Conservation (phyloP, 2,888 invertebrate genomes). For the Agrotis ipsilon region DNA sequence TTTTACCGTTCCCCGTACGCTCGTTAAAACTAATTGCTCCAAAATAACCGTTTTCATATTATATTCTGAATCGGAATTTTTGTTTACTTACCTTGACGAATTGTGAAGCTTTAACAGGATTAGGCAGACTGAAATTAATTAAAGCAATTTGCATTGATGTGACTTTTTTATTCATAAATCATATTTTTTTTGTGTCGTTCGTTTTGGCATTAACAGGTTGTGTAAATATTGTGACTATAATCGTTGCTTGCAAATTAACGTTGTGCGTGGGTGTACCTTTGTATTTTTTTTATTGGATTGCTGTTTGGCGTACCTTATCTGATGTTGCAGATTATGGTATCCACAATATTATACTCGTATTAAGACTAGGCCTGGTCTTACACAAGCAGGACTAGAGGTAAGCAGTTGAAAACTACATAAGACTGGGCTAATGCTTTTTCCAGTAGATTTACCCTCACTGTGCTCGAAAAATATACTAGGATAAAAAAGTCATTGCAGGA, state of each 20-base stretch:
- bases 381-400: too few species aligned
- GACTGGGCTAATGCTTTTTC: too few species aligned
- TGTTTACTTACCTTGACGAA: slow-evolving; percentile 72
- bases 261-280: not conserved
- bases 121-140: slow-evolving; percentile 50
- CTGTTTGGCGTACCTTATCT: not conserved
- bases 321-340: not conserved
- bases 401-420: too few species aligned
- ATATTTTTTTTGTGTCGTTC: slow-evolving; percentile 43
- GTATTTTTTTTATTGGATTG: not conserved
- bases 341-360: not conserved
- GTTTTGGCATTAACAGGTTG: slow-evolving; percentile 7
- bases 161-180: slow-evolving; percentile 49
- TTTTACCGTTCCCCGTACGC: slow-evolving; percentile 46
- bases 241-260: slow-evolving; percentile 8
- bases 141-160: slow-evolving; percentile 58
- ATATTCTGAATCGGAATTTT: slow-evolving; percentile 70
- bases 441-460: too few species aligned
- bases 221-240: slow-evolving; percentile 35
- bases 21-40: slow-evolving; percentile 72
- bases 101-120: slow-evolving; percentile 54
- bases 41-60: slow-evolving; percentile 64
- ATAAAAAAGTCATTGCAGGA: too few species aligned
- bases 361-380: too few species aligned
- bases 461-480: too few species aligned